Percentiles rank a stretch among this genome's conserved stretches.
Evolutionary conservation across 2,113 vertebrate species (phyloP).

Genomic region (Meriones unguiculatus): DNA sequence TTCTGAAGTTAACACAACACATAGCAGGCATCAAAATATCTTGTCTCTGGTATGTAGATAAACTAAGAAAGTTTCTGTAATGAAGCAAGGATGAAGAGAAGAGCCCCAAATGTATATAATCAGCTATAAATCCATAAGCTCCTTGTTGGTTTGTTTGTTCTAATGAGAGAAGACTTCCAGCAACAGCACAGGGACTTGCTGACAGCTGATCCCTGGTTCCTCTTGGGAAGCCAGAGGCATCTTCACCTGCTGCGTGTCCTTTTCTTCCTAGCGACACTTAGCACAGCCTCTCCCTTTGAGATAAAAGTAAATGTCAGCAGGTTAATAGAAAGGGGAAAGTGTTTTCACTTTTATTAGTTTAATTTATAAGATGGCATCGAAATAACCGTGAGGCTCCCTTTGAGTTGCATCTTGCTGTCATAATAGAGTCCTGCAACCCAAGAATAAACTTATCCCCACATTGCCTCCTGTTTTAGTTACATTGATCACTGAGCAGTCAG

Average conservation of each 20-base stretch:
- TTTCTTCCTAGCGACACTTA: neutral
- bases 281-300: slow-evolving; percentile 16
- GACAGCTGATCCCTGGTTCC: neutral
- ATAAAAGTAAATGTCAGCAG: neutral
- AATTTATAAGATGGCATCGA: neutral
- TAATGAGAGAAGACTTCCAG: neutral
- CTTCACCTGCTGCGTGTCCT: neutral
- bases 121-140: neutral
- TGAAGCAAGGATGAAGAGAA: neutral
- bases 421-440: neutral
- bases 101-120: slow-evolving; percentile 20
- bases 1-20: slow-evolving; percentile 24
- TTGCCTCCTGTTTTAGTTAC: slow-evolving; percentile 15
- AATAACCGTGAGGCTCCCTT: neutral
- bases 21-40: slow-evolving; percentile 31
- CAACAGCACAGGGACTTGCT: neutral
- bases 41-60: neutral
- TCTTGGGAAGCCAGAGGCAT: neutral
- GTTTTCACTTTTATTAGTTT: slow-evolving; percentile 11
- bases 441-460: neutral
- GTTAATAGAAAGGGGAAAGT: slow-evolving; percentile 2
- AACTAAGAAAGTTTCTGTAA: slow-evolving; percentile 50
- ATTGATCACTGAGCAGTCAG: slow-evolving; percentile 30
- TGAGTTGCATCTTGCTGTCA: neutral
- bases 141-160: neutral